These are phyloP conservation scores for Diplazon laetatorius DNA, from an alignment of 2,888 invertebrate genomes.

Conservation along the genomic window DNA sequence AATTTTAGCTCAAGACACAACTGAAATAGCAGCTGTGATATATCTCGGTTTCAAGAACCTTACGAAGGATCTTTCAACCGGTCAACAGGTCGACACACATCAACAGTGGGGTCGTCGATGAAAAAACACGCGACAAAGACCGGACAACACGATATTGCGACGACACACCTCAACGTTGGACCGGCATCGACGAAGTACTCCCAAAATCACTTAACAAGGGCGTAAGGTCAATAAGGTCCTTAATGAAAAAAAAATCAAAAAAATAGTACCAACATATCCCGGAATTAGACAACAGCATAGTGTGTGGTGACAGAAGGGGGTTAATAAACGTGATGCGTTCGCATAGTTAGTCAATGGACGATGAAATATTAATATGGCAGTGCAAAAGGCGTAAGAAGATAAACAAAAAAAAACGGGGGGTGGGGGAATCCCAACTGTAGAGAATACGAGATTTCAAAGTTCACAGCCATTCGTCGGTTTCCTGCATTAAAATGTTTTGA, in stretches of 20 bases:
- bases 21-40: no score
- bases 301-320: conserved; percentile 40
- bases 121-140: conserved; percentile 36
- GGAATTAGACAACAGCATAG: conserved; percentile 66
- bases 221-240: conserved; percentile 37
- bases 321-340: conserved; percentile 70
- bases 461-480: conserved; percentile 15
- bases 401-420: conserved; percentile 24
- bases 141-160: conserved; percentile 24
- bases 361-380: conserved; percentile 79
- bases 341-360: conserved; percentile 77
- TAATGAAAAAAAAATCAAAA: no score
- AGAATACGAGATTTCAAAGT: conserved; percentile 29
- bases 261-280: conserved; percentile 70
- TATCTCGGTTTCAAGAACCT: no score
- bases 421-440: no score
- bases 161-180: conserved; percentile 38
- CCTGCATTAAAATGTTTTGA: conserved; percentile 41
- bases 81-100: no score
- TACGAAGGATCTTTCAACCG: no score
- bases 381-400: conserved; percentile 78
- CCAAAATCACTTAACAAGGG: conserved; percentile 27
- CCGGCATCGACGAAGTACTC: conserved; percentile 39
- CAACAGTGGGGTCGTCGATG: not conserved
- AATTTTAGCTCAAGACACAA: not conserved